Evolutionary conservation across 2,888 invertebrate genomes (phyloP).

Genomic region (Agriopis leucophaearia): DNA sequence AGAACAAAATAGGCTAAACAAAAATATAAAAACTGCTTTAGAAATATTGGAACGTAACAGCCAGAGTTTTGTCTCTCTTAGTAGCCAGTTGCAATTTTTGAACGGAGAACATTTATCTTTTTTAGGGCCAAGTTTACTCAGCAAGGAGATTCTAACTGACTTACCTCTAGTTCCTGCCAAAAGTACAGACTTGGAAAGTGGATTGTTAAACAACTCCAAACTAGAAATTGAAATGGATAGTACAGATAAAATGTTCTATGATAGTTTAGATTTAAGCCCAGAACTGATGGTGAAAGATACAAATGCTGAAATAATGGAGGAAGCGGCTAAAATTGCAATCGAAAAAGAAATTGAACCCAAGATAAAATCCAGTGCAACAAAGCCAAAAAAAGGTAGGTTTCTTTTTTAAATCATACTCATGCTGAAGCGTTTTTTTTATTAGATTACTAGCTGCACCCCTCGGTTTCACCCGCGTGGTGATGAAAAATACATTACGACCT

Average conservation of each 20-base stretch:
- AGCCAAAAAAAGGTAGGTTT: slow-evolving; percentile 15
- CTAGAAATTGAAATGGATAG: slow-evolving; percentile 31
- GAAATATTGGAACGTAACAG: slow-evolving; percentile 48
- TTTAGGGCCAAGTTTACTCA: slow-evolving; percentile 37
- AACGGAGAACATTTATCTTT: slow-evolving; percentile 37
- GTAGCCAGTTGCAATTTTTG: slow-evolving; percentile 30
- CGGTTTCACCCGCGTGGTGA: no score
- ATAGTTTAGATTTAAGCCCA: slow-evolving; percentile 29
- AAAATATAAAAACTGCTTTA: slow-evolving; percentile 46
- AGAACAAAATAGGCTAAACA: slow-evolving; percentile 21
- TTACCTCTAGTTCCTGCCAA: slow-evolving; percentile 31
- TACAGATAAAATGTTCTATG: slow-evolving; percentile 27
- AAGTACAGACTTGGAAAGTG: slow-evolving; percentile 31
- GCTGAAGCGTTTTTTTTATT: no score
- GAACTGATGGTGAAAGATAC: slow-evolving; percentile 19
- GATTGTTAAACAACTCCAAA: slow-evolving; percentile 22
- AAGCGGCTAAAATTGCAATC: background rate
- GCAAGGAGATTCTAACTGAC: slow-evolving; percentile 33
- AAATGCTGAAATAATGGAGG: background rate
- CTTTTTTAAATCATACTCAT: no score
- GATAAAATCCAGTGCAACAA: background rate
- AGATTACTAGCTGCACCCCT: no score
- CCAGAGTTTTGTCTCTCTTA: slow-evolving; percentile 27
- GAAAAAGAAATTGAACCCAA: slow-evolving; percentile 6
- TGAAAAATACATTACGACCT: no score